Base-by-base conservation (phyloP, 2,888 invertebrate species). In the Morpho achilles region DNA sequence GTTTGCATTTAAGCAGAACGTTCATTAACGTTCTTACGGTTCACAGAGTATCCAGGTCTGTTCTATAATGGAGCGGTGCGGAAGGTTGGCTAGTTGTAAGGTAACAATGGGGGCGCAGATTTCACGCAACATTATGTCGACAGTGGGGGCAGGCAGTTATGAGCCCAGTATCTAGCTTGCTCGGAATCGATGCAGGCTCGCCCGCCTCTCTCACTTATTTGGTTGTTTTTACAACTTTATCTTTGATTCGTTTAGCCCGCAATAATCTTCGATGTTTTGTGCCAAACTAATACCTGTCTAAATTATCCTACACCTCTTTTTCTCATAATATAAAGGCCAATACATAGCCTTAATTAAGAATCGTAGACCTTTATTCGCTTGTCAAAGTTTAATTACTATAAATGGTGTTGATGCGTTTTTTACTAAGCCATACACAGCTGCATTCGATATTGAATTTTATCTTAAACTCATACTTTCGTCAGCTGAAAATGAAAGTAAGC, bases 71-170 rank as follows among this genome's bases (percentile, higher is more conserved):
- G 75, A 73, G 64, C 69, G 73, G 61, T 69, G 70, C 74, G 75
- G 73, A 68, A 70, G 76, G 74, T 67, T 74, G 77, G 75, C 69
- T 75, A 67, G 77, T 72, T 69, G 73, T 74, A 75, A 81, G 79
- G 80, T 80, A 84, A 83, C 84, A 85, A 85, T 81, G 70, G 81
- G 76, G 76, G 79, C 75, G 78, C 80, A 77, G 82, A 86, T 87
- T 88, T 87, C 80, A 88, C 87, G 88, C 85, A 82, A 85, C 87
- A 87, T 88, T 88, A 84, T 86, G 82, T 58, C 56, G 58, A 57
- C 60, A 57, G 60, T 50, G 62, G 66, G 59, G 71, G 73, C 69
- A 67, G 67, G 68, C 68, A 67, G 67, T 63, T 65, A 69, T 68
- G 56, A 54, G 58, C 58, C 63, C 52, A 58, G 48, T 53, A 75